Evolutionary conservation across 2,797 vertebrate genomes (phyloP).

Genomic region (Pseudochirops corinnae): DNA sequence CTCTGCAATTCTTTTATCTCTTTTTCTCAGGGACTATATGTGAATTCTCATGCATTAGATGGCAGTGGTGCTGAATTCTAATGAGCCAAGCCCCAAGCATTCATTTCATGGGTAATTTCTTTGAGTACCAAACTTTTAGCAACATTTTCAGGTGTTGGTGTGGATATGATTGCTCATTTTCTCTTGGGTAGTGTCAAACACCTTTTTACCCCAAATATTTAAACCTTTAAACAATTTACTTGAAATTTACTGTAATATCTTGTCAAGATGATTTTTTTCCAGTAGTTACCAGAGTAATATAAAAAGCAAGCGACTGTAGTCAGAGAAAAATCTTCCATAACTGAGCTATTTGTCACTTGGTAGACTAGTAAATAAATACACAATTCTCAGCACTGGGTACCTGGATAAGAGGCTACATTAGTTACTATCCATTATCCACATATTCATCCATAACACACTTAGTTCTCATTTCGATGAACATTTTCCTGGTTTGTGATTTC

Average conservation of each 20-base stretch:
- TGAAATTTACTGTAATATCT: slow-evolving; percentile 35
- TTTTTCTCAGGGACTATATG: slow-evolving; percentile 33
- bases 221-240: slow-evolving; percentile 22
- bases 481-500: slow-evolving; percentile 2
- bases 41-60: slow-evolving; percentile 63
- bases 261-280: slow-evolving; percentile 13
- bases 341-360: slow-evolving; percentile 19
- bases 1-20: slow-evolving; percentile 61
- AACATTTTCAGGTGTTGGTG: slow-evolving; percentile 39
- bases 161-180: slow-evolving; percentile 52
- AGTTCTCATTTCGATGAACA: slow-evolving; percentile 60
- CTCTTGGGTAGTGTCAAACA: neutral
- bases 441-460: slow-evolving; percentile 53
- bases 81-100: slow-evolving; percentile 42
- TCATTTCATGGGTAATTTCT: slow-evolving; percentile 73
- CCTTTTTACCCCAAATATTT: slow-evolving; percentile 45
- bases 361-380: slow-evolving; percentile 71
- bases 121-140: slow-evolving; percentile 56
- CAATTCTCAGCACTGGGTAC: slow-evolving; percentile 47
- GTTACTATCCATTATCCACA: slow-evolving; percentile 72
- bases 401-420: slow-evolving; percentile 53
- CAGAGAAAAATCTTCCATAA: slow-evolving; percentile 40
- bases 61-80: slow-evolving; percentile 55
- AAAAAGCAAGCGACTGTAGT: slow-evolving; percentile 32
- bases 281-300: slow-evolving; percentile 16